These are phyloP conservation scores for Stenodema calcarata DNA, from an alignment of 2,888 invertebrate species.

Conservation along the genomic window DNA sequence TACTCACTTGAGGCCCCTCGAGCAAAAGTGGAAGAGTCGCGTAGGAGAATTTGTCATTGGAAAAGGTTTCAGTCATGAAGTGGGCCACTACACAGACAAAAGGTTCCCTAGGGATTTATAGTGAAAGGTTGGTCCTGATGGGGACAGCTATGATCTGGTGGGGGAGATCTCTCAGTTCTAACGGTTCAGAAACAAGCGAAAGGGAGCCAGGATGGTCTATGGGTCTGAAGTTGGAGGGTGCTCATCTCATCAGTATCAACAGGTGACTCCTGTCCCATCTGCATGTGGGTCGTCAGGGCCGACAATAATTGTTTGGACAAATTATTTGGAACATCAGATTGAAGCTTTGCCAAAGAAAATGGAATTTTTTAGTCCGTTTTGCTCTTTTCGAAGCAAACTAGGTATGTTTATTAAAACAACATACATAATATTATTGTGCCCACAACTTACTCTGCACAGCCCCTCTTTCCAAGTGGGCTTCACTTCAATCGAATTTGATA, in stretches of 20 bases:
- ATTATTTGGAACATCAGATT: too few relatives aligned
- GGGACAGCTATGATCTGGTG: neutral
- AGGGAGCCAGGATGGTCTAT: neutral
- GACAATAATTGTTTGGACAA: too few relatives aligned
- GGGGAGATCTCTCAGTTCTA: neutral
- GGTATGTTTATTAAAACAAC: too few relatives aligned
- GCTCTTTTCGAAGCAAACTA: too few relatives aligned
- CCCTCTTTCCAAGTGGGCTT: too few relatives aligned
- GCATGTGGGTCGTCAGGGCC: too few relatives aligned
- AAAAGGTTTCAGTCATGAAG: neutral
- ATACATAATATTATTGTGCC: too few relatives aligned
- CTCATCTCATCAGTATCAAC: neutral
- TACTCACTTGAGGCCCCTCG: neutral
- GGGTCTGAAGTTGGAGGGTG: neutral
- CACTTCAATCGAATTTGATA: too few relatives aligned
- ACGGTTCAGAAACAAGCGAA: neutral
- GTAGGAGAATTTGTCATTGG: neutral
- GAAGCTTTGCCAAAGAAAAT: too few relatives aligned
- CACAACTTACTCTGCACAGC: too few relatives aligned
- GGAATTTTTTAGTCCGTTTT: too few relatives aligned
- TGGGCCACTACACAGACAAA: neutral
- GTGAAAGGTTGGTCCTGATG: neutral
- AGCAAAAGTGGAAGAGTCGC: neutral
- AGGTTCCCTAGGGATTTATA: neutral
- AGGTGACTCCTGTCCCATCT: too few relatives aligned